phyloP scores from a whole-genome alignment of 2,113 vertebrate genomes.

The Psophia crepitans region DNA sequence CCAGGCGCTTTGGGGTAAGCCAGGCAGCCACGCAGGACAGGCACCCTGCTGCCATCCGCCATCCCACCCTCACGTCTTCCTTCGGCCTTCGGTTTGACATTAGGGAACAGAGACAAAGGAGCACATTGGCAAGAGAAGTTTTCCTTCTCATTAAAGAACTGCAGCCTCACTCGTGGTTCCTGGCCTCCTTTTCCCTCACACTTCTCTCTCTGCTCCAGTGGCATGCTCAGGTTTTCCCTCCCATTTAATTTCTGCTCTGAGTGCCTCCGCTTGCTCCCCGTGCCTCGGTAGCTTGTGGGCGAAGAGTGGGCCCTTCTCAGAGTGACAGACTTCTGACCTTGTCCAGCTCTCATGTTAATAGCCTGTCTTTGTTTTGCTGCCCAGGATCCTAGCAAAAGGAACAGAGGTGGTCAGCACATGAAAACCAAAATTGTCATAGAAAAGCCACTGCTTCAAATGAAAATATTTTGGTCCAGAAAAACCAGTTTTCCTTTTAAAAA shows the following conservation, averaged over 20 bases:
- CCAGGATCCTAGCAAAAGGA: neutral
- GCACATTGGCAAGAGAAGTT: neutral
- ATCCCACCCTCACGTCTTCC: neutral
- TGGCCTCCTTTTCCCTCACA: neutral
- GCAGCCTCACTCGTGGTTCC: neutral
- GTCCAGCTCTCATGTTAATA: neutral
- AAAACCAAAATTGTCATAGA: neutral
- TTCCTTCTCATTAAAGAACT: slow-evolving; percentile 12
- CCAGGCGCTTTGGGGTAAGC: neutral
- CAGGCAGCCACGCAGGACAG: neutral
- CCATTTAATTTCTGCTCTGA: neutral
- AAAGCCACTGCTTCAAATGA: neutral
- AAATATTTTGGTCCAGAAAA: neutral
- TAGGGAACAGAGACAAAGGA: neutral
- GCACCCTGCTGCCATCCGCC: neutral
- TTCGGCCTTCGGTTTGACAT: neutral
- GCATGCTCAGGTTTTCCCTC: neutral
- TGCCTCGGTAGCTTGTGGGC: neutral
- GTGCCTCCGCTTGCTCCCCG: neutral
- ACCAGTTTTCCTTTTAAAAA: neutral
- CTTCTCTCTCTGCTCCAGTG: neutral
- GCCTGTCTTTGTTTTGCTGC: fast-evolving
- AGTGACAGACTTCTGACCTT: neutral
- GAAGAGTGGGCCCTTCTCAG: fast-evolving
- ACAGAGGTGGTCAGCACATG: neutral